Evolutionary conservation across 2,113 vertebrate species (phyloP).

Genomic region (Caranx melampygus): DNA sequence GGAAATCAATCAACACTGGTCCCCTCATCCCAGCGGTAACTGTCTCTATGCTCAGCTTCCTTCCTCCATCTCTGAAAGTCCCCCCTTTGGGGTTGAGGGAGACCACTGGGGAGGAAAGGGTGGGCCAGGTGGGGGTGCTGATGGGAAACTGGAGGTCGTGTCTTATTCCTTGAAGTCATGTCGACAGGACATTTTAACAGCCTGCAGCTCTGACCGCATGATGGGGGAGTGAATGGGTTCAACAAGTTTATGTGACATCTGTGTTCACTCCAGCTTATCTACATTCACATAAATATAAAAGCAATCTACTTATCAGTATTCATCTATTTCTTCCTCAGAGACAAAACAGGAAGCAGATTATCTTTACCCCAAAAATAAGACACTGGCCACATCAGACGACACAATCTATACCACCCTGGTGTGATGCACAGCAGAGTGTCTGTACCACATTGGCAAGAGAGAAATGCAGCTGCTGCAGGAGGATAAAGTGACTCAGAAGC

Average conservation of each 20-base stretch:
- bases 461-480: constrained; percentile 39
- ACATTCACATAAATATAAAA: neutral
- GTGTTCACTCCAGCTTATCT: neutral
- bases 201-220: neutral
- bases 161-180: constrained; percentile 31
- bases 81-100: neutral
- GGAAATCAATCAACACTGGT: constrained; percentile 25
- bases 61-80: constrained; percentile 27
- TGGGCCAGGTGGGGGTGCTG: constrained; percentile 6
- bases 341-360: constrained; percentile 63
- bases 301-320: neutral
- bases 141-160: constrained; percentile 40
- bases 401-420: constrained; percentile 8
- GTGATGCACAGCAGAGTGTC: constrained; percentile 19
- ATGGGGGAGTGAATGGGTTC: neutral
- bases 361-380: constrained; percentile 12
- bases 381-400: constrained; percentile 11
- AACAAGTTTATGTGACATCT: neutral
- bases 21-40: neutral
- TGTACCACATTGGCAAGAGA: constrained; percentile 24
- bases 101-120: constrained; percentile 48
- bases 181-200: constrained; percentile 24
- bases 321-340: neutral
- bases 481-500: constrained; percentile 41
- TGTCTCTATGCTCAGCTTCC: constrained; percentile 43